Conservation (phyloP, 2,113 vertebrate genomes). For the Epinephelus fuscoguttatus region DNA sequence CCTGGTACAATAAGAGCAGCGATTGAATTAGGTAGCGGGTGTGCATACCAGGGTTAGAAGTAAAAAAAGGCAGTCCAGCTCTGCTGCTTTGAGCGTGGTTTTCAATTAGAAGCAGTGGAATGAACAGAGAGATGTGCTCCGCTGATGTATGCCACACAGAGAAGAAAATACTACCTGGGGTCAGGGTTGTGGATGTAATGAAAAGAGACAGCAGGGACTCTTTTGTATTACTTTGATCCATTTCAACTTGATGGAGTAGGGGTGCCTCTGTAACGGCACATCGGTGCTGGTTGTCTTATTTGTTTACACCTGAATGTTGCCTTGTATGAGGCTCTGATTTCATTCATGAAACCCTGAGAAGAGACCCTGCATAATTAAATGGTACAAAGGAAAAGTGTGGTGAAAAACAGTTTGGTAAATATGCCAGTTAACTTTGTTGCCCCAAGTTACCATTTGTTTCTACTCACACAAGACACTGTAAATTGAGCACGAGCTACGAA, state of each 20-base stretch:
- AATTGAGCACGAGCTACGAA: too few species aligned
- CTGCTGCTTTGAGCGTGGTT: constrained; percentile 54
- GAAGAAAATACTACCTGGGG: constrained; percentile 37
- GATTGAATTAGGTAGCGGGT: constrained; percentile 52
- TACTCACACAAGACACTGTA: too few species aligned
- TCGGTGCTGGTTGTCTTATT: neutral
- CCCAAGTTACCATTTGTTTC: neutral
- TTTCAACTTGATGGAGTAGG: constrained; percentile 18
- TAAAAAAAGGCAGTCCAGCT: constrained; percentile 18
- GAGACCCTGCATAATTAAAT: neutral
- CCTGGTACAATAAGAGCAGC: constrained; percentile 58
- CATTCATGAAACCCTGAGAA: constrained; percentile 3
- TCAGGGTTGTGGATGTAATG: constrained; percentile 36
- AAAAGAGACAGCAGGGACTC: constrained; percentile 40
- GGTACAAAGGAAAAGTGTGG: neutral
- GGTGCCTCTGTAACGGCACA: constrained; percentile 12
- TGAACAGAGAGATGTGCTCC: constrained; percentile 32
- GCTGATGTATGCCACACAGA: constrained; percentile 32
- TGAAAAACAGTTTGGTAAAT: neutral
- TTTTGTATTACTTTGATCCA: constrained; percentile 55
- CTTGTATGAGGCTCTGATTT: neutral
- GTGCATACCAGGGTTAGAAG: constrained; percentile 27
- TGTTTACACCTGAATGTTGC: neutral
- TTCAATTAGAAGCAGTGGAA: constrained; percentile 67
- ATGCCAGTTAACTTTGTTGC: neutral